These are phyloP conservation scores for Bombus impatiens DNA, from an alignment of 1,140 invertebrate species.

Conservation along the genomic window DNA sequence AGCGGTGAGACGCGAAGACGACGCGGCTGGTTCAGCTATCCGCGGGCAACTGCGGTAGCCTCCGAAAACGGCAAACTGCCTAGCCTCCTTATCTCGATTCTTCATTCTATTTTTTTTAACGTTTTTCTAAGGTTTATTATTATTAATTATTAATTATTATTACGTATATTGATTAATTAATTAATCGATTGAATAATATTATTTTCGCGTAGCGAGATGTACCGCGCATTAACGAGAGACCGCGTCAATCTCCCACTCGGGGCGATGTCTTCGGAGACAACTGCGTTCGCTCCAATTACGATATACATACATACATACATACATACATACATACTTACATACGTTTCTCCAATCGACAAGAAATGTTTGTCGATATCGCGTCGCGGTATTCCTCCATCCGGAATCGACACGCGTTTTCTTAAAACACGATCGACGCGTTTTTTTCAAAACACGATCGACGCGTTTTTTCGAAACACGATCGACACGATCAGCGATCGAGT, in stretches of 20 bases:
- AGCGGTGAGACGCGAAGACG: slow-evolving; percentile 40
- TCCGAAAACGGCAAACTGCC: slow-evolving; percentile 25
- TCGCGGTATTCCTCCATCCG: not conserved
- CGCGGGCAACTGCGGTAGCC: not conserved
- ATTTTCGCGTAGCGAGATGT: slow-evolving; percentile 73
- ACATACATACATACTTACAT: not conserved
- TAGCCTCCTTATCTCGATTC: slow-evolving; percentile 59
- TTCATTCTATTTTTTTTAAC: slow-evolving; percentile 68
- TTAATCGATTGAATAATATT: slow-evolving; percentile 63
- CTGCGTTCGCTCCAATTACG: not conserved
- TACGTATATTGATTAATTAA: slow-evolving; percentile 63
- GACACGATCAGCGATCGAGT: not conserved
- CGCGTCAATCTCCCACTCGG: slow-evolving; percentile 73
- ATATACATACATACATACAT: not conserved
- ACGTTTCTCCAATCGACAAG: not conserved
- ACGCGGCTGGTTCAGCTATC: not conserved
- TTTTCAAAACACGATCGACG: not conserved
- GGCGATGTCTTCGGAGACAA: slow-evolving; percentile 43
- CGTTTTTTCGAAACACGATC: not conserved
- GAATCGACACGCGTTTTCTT: not conserved
- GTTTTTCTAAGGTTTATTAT: slow-evolving; percentile 69
- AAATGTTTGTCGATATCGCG: not conserved
- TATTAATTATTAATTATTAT: slow-evolving; percentile 54
- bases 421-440: too few species aligned
- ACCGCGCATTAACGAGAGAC: slow-evolving; percentile 76